A percentile compares a stretch with the other conserved stretches of the same genome.
phyloP scores from a whole-genome alignment of 2,888 invertebrate genomes.

The Drosophila merina region DNA sequence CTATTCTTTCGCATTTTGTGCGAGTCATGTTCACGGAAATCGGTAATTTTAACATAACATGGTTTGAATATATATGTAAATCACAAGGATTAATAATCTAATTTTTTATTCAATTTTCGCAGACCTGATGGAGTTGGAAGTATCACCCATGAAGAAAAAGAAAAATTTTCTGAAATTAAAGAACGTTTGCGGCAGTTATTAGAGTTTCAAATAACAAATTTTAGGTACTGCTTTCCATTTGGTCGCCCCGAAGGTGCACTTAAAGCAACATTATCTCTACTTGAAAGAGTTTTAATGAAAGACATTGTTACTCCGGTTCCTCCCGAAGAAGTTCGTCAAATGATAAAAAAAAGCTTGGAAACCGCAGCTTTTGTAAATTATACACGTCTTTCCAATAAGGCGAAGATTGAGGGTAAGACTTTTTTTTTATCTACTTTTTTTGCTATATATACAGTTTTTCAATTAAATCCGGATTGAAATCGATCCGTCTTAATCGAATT shows the following conservation, averaged over 20 bases:
- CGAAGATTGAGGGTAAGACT: conserved; percentile 96
- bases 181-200: conserved; percentile 95
- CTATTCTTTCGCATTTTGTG: conserved; percentile 99
- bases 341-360: conserved; percentile 98
- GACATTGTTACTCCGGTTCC: conserved; percentile 99
- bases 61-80: neutral
- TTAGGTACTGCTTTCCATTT: conserved; percentile 99
- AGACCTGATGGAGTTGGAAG: conserved; percentile 99
- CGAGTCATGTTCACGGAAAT: conserved; percentile 99
- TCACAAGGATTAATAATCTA: neutral
- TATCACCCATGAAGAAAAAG: conserved; percentile 98
- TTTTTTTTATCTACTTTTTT: neutral
- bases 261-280: conserved; percentile 96
- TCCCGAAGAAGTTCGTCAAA: conserved; percentile 96
- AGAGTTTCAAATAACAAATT: conserved; percentile 99
- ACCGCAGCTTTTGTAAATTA: conserved; percentile 99
- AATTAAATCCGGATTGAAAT: too few species aligned
- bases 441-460: too few species aligned
- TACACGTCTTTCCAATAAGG: conserved; percentile 96
- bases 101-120: conserved; percentile 58
- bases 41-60: conserved; percentile 86
- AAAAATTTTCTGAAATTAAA: conserved; percentile 98
- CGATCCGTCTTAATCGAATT: too few species aligned
- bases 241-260: conserved; percentile 99
- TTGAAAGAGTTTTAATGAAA: conserved; percentile 99